Base-by-base conservation (phyloP, 2,113 vertebrate genomes). In the Haplochromis burtoni region DNA sequence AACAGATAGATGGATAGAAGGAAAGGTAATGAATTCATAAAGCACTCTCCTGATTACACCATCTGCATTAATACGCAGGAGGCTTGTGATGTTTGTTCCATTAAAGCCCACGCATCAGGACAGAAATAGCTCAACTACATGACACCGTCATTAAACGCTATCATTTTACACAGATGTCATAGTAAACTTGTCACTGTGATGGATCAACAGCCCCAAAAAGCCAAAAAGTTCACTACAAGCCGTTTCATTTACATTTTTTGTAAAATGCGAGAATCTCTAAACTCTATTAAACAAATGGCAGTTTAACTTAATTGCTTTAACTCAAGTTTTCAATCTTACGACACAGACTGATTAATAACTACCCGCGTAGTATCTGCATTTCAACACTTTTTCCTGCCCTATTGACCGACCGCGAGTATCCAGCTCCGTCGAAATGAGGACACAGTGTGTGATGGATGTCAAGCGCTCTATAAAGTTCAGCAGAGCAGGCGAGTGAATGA, bases 11-110 rank as follows among this genome's bases (percentile, higher is more conserved):
- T 59, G 17, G 24, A 63, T 33, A 10, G 82, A 81, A 8, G 10
- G 24, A 78, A 78, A 10, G 17, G 29, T 85, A 49, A 88, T 84
- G 88, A 84, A 87, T 87, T 83, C 80, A 85, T 86, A 24, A 51
- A 76, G 26, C 68, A 54, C 59, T 26, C 55, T 81, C 76, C 88
- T 84, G 59, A 90, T 79, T 81, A 84, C 82, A 71, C 83, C 61
- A 81, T 89, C 88, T 88, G 86, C 78, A 90, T 88, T 89, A 89
- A 86, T 79, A 86, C 86, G 71, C 79, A 88, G 80, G 55, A 90
- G 40, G 73, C 86, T 85, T 82, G 85, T 79, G 86, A 86, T 89
- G 92, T 90, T 93, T 93, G 90, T 92, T 95, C 90, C 91, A 93
- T 92, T 89, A 89, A 85, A 63, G 40, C 94, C 92, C 92, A 95